Conservation (phyloP, 2,797 vertebrate species). For the Xiphophorus birchmanni region DNA sequence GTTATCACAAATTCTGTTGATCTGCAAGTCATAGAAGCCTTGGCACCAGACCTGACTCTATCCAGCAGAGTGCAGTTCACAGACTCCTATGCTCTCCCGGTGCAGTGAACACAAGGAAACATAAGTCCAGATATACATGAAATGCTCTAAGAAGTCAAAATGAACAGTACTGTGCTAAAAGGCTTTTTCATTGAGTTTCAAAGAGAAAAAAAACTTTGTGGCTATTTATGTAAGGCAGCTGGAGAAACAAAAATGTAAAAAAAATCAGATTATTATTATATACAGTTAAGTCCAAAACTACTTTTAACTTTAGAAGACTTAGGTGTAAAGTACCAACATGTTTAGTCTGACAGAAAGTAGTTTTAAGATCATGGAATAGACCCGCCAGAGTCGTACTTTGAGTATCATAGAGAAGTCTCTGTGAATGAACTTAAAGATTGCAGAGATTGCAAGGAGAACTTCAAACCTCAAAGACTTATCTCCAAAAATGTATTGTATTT, state of each 20-base stretch:
- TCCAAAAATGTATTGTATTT: background rate
- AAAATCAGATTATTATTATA: background rate
- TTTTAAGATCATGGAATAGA: background rate
- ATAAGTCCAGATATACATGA: slow-evolving; percentile 25
- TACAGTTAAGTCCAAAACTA: background rate
- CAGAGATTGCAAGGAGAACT: too few relatives aligned
- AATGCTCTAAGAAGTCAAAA: slow-evolving; percentile 26
- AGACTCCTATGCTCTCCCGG: background rate
- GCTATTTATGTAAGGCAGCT: background rate
- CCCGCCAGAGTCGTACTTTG: background rate
- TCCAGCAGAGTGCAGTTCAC: slow-evolving; percentile 29
- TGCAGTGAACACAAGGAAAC: slow-evolving; percentile 13
- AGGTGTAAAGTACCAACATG: background rate
- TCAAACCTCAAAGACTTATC: too few relatives aligned
- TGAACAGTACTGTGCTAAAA: slow-evolving; percentile 9
- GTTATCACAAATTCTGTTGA: slow-evolving; percentile 58
- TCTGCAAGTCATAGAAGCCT: slow-evolving; percentile 39
- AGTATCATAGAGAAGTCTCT: too few relatives aligned
- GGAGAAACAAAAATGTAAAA: background rate
- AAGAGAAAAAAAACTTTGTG: background rate
- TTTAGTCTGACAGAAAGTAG: background rate
- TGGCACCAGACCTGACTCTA: slow-evolving; percentile 43
- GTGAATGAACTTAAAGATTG: too few relatives aligned
- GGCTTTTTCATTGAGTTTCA: slow-evolving; percentile 3
- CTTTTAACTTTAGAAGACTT: background rate